Evolutionary conservation across 2,888 invertebrate species (phyloP).

Genomic region (Athalia rosae): DNA sequence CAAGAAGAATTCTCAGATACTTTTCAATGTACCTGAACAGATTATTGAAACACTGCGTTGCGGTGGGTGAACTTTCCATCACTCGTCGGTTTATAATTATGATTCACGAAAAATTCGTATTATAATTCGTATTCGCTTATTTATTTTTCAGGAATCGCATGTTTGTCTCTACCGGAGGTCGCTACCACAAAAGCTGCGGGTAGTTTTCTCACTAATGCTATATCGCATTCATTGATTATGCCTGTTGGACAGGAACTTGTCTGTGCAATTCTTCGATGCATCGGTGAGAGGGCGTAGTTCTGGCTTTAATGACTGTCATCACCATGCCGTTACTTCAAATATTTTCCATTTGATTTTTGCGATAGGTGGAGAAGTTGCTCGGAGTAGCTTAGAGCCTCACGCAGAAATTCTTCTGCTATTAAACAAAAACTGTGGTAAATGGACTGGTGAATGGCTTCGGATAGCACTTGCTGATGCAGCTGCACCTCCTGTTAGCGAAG

Average conservation of each 20-base stretch:
- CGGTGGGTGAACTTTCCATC: conserved; percentile 57
- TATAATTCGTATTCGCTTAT: background rate
- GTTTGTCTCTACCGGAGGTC: conserved; percentile 78
- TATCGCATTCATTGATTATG: conserved; percentile 77
- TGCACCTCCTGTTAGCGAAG: conserved; percentile 53
- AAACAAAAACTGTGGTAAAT: conserved; percentile 82
- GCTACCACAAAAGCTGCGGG: conserved; percentile 78
- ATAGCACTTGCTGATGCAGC: conserved; percentile 73
- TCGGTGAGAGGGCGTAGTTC: conserved; percentile 72
- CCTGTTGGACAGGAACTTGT: conserved; percentile 79
- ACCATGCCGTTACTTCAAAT: background rate
- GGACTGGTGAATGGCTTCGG: conserved; percentile 78
- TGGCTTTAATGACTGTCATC: background rate
- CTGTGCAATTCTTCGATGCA: conserved; percentile 76
- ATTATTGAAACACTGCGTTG: conserved; percentile 72
- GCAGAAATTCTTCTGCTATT: conserved; percentile 80
- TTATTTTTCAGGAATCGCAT: conserved; percentile 75
- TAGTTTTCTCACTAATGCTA: conserved; percentile 78
- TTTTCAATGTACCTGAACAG: conserved; percentile 70
- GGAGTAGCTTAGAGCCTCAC: conserved; percentile 78
- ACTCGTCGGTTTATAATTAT: background rate
- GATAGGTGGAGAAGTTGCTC: conserved; percentile 78
- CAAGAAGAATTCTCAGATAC: conserved; percentile 77
- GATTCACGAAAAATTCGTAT: background rate
- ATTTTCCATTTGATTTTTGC: background rate